A percentile compares a stretch with the other conserved stretches of the same genome.
Evolutionary conservation across 2,113 vertebrate genomes (phyloP).

Genomic region (Pimephales promelas): DNA sequence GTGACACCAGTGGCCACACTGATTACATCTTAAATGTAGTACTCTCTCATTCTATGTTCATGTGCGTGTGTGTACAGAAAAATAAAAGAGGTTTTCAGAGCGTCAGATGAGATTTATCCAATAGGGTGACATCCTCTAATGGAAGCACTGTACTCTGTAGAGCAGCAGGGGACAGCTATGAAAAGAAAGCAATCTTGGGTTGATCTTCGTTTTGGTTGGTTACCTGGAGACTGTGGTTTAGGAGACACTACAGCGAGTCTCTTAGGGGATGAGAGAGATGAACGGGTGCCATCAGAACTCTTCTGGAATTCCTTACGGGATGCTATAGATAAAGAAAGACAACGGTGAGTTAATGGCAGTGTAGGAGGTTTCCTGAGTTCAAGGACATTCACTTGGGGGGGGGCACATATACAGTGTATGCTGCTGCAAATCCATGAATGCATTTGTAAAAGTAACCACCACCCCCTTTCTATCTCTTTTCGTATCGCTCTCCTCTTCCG

Average conservation of each 20-base stretch:
- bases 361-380: background rate
- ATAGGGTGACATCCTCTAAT: background rate
- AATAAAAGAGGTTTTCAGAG: background rate
- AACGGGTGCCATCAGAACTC: conserved; percentile 76
- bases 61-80: background rate
- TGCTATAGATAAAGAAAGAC: conserved; percentile 60
- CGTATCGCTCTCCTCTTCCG: background rate
- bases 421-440: background rate
- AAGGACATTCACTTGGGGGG: background rate
- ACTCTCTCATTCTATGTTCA: background rate
- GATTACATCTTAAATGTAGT: background rate
- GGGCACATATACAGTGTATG: background rate
- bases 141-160: background rate
- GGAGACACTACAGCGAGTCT: conserved; percentile 71
- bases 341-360: background rate
- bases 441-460: background rate
- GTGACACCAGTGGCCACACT: background rate
- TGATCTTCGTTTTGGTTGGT: conserved; percentile 19
- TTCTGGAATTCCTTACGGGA: conserved; percentile 83
- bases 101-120: conserved; percentile 1
- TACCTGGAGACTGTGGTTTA: conserved; percentile 87
- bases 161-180: conserved; percentile 12
- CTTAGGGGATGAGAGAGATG: conserved; percentile 82
- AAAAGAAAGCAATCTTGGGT: background rate
- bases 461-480: background rate